These are phyloP conservation scores for Dendrolimus kikuchii DNA, from an alignment of 1,140 invertebrate species.

Conservation along the genomic window DNA sequence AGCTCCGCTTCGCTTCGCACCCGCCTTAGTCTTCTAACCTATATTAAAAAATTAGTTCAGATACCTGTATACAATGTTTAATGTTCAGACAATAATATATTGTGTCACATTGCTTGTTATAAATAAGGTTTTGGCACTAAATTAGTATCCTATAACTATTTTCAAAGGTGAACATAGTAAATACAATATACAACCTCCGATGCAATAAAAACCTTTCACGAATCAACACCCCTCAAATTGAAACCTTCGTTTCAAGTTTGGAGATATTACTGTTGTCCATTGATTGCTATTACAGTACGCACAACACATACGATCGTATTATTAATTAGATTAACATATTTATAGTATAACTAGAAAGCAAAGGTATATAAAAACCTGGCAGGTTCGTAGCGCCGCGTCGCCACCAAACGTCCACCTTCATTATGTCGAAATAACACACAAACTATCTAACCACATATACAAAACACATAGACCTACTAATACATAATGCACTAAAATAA, in stretches of 20 bases:
- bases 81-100: no score
- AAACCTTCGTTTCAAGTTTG: no score
- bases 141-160: no score
- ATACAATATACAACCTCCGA: neutral
- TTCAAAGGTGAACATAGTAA: no score
- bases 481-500: conserved; percentile 39
- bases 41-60: no score
- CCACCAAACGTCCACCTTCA: conserved; percentile 60
- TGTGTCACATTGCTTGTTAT: no score
- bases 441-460: conserved; percentile 32
- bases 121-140: no score
- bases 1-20: no score
- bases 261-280: no score
- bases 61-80: no score
- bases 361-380: conserved; percentile 34
- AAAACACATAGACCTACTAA: conserved; percentile 26
- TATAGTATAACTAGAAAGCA: neutral
- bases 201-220: neutral
- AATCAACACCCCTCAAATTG: neutral
- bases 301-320: neutral
- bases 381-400: conserved; percentile 43
- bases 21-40: no score
- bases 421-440: conserved; percentile 52
- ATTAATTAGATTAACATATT: neutral
- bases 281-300: neutral